These are phyloP conservation scores for Corticium candelabrum DNA, from an alignment of 37 sponge, comb jelly and placozoan species.

Conservation along the genomic window DNA sequence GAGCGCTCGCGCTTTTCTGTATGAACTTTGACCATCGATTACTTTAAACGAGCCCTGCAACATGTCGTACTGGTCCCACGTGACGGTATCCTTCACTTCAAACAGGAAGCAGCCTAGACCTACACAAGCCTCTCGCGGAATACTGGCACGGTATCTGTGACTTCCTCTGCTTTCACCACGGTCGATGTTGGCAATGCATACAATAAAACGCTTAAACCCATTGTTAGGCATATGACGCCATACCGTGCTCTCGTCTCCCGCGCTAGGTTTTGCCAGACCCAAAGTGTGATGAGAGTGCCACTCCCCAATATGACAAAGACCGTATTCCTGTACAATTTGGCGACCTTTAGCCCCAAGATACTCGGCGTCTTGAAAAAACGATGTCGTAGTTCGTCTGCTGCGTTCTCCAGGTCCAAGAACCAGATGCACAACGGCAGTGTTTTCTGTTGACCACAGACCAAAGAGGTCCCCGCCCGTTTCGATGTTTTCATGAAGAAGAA, in stretches of 20 bases:
- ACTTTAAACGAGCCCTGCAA: too few species aligned
- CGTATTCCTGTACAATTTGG: too few species aligned
- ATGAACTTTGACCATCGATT: too few species aligned
- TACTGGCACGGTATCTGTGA: too few species aligned
- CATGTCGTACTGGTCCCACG: too few species aligned
- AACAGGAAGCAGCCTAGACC: constrained; percentile 1
- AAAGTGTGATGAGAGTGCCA: constrained; percentile 3
- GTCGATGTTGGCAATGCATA: neutral
- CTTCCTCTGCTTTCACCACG: neutral
- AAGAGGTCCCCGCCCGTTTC: neutral
- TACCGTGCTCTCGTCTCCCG: too few species aligned
- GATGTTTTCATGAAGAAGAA: neutral
- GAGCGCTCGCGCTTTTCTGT: too few species aligned
- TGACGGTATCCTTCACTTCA: neutral
- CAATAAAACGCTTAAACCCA: neutral
- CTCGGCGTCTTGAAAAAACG: neutral
- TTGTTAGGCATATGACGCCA: neutral
- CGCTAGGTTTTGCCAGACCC: too few species aligned
- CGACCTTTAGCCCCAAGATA: neutral
- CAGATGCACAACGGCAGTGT: neutral
- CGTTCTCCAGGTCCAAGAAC: neutral
- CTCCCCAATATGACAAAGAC: neutral
- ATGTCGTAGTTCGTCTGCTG: neutral
- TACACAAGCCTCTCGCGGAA: too few species aligned
- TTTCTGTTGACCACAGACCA: neutral